Evolutionary conservation across 2,113 vertebrate genomes (phyloP).

Genomic region (Bos javanicus): DNA sequence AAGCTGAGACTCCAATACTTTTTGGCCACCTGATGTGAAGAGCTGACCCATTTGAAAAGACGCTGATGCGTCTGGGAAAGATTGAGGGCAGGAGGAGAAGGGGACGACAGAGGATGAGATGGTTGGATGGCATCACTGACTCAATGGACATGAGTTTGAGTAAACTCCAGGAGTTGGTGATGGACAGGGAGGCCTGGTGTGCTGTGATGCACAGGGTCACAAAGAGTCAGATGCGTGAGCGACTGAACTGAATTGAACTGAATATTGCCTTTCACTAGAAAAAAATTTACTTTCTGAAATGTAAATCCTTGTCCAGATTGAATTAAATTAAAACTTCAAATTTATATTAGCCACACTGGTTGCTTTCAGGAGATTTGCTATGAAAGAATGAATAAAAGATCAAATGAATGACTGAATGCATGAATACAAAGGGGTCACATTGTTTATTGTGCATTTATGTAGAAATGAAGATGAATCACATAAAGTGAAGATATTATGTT

Average conservation of each 20-base stretch:
- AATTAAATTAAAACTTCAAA: neutral
- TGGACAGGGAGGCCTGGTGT: rapidly evolving
- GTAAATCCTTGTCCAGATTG: neutral
- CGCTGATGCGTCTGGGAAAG: neutral
- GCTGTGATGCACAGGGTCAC: neutral
- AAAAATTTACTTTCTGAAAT: neutral
- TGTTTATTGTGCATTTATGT: neutral
- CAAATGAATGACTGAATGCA: neutral
- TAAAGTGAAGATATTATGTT: neutral
- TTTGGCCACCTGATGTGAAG: neutral
- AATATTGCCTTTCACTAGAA: neutral
- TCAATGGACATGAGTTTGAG: neutral
- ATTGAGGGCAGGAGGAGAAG: neutral
- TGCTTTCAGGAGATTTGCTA: neutral
- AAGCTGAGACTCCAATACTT: neutral
- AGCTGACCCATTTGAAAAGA: neutral
- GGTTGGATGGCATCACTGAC: neutral
- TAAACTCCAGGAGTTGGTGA: neutral
- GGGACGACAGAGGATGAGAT: neutral
- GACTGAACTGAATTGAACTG: neutral
- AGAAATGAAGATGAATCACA: neutral
- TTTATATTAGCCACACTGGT: neutral
- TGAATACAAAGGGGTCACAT: neutral
- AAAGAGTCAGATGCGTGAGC: rapidly evolving
- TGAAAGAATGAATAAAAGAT: neutral